These are phyloP conservation scores for Caloenas nicobarica DNA, from an alignment of 2,113 vertebrate species.

Conservation along the genomic window DNA sequence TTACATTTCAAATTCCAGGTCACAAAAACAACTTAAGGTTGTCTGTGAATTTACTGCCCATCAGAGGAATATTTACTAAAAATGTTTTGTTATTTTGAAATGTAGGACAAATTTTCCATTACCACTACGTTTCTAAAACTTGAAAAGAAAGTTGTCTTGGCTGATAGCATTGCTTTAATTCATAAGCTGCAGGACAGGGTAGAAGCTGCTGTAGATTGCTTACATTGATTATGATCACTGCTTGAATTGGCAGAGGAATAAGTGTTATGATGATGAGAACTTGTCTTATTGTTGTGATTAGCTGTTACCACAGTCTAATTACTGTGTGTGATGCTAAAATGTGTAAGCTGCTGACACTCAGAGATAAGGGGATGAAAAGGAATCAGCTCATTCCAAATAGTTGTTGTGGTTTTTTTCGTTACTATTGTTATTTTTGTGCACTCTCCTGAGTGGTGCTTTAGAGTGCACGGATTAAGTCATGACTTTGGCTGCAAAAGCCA, in stretches of 20 bases:
- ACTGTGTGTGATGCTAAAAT: constrained; percentile 6
- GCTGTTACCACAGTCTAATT: constrained; percentile 52
- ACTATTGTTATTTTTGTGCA: not conserved
- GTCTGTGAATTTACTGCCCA: not conserved
- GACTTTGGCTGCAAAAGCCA: not conserved
- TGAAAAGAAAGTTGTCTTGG: not conserved
- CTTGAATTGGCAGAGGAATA: constrained; percentile 54
- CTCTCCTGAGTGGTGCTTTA: not conserved
- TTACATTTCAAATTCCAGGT: not conserved
- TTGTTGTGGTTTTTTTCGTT: not conserved
- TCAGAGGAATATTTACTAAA: not conserved
- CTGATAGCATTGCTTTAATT: not conserved
- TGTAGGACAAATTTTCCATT: not conserved
- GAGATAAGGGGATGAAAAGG: constrained; percentile 52
- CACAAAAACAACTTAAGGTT: not conserved
- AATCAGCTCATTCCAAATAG: not conserved
- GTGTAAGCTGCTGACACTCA: constrained; percentile 22
- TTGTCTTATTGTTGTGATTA: constrained; percentile 60
- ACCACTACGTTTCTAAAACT: not conserved
- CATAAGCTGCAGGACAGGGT: not conserved
- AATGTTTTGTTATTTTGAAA: not conserved
- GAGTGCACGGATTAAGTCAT: not conserved
- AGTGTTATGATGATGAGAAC: constrained; percentile 37
- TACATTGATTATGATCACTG: constrained; percentile 12
- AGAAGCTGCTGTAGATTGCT: constrained; percentile 5